Evolutionary conservation across 2,797 vertebrate genomes (phyloP).

Genomic region (Heteromormyrus szaboi): DNA sequence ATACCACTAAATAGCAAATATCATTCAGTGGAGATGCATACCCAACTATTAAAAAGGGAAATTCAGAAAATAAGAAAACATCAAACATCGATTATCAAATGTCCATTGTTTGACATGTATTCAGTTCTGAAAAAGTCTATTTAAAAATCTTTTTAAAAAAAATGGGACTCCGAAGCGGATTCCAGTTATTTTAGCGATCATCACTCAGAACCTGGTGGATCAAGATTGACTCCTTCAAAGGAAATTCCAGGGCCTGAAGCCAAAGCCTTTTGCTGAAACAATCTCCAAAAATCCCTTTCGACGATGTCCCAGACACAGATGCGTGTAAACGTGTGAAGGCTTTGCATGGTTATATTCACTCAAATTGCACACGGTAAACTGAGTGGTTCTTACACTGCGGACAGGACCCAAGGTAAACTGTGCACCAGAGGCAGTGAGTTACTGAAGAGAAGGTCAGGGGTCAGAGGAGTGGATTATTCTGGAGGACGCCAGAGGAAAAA

Average conservation of each 20-base stretch:
- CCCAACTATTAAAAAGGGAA: neutral
- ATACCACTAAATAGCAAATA: neutral
- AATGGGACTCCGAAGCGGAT: neutral
- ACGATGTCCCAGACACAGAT: neutral
- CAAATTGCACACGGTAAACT: neutral
- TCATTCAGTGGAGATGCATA: neutral
- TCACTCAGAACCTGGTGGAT: neutral
- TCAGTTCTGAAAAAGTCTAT: neutral
- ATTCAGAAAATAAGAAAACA: neutral
- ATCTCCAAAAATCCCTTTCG: neutral
- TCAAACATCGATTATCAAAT: conserved; percentile 7
- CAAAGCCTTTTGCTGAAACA: neutral
- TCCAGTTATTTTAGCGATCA: neutral
- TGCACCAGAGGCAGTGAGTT: neutral
- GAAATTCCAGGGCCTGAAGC: neutral
- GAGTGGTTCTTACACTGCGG: neutral
- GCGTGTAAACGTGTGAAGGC: neutral
- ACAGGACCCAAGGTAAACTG: neutral
- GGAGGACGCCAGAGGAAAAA: neutral
- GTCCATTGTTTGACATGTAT: neutral
- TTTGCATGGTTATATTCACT: neutral
- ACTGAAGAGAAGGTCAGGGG: neutral
- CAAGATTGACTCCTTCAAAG: neutral
- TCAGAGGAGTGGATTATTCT: neutral
- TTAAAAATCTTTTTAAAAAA: neutral